phyloP scores from a whole-genome alignment of 2,797 vertebrate genomes.

The Zonotrichia albicollis region DNA sequence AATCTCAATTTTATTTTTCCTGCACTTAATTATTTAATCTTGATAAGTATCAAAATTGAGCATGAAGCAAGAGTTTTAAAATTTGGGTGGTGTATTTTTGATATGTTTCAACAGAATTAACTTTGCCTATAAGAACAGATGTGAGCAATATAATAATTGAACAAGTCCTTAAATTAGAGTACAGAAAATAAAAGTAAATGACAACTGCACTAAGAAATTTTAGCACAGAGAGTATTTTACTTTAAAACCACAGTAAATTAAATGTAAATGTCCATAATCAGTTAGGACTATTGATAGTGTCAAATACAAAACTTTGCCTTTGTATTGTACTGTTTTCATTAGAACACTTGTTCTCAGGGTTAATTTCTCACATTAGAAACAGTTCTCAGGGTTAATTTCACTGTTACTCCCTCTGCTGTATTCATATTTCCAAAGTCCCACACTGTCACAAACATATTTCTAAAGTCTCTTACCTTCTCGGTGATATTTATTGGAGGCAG shows the following conservation, averaged over 20 bases:
- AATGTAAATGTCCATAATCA: background rate
- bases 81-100: background rate
- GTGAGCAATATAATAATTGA: background rate
- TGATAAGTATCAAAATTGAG: background rate
- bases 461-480: too few species aligned
- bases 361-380: conserved; percentile 35
- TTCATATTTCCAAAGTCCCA: too few species aligned
- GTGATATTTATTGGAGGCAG: too few species aligned
- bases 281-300: background rate
- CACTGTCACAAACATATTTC: too few species aligned
- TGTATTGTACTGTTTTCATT: conserved; percentile 6
- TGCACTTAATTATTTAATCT: background rate
- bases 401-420: background rate
- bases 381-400: conserved; percentile 37
- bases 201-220: background rate
- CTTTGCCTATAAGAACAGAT: background rate
- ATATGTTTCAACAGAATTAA: background rate
- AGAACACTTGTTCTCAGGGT: conserved; percentile 24
- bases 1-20: background rate
- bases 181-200: background rate
- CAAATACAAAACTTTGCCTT: conserved; percentile 13
- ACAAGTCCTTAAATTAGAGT: background rate
- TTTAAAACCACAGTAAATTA: background rate
- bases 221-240: background rate
- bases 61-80: background rate